A percentile compares a stretch with the other conserved stretches of the same genome.
Conservation (phyloP, 1,140 invertebrate genomes). For the Drosophila bifasciata region DNA sequence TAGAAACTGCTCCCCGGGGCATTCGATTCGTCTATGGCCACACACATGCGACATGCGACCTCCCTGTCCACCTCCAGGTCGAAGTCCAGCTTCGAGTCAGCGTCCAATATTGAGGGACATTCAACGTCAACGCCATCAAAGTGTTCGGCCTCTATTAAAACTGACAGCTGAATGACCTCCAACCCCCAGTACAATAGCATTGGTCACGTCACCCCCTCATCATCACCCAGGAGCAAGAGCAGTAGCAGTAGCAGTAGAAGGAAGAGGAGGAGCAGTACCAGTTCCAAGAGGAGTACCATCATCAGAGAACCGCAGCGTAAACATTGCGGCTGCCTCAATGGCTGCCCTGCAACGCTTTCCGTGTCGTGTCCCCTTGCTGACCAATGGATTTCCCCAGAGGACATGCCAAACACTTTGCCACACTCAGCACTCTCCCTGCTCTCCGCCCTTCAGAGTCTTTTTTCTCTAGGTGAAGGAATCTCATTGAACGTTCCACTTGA, state of each 20-base stretch:
- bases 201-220: constrained; percentile 10
- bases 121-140: constrained; percentile 70
- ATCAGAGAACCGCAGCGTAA: constrained; percentile 59
- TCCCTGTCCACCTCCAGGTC: not conserved
- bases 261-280: too few relatives aligned
- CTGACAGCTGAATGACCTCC: constrained; percentile 52
- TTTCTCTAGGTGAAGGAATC: not conserved
- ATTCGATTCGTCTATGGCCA: constrained; percentile 63
- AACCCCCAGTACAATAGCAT: not conserved
- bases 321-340: constrained; percentile 64
- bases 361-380: constrained; percentile 30
- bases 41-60: constrained; percentile 43
- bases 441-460: not conserved
- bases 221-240: constrained; percentile 10
- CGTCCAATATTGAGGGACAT: constrained; percentile 23
- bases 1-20: constrained; percentile 74
- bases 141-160: constrained; percentile 73
- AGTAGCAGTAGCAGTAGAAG: too few relatives aligned
- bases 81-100: not conserved
- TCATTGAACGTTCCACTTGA: constrained; percentile 3
- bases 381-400: constrained; percentile 57
- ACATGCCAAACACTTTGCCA: constrained; percentile 51
- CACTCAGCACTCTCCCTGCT: constrained; percentile 44
- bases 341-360: constrained; percentile 13
- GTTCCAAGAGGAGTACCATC: not conserved